Evolutionary conservation across 2,113 vertebrate species (phyloP), one percentile per base, ranked within the genome.

Genomic region (Indri indri): DNA sequence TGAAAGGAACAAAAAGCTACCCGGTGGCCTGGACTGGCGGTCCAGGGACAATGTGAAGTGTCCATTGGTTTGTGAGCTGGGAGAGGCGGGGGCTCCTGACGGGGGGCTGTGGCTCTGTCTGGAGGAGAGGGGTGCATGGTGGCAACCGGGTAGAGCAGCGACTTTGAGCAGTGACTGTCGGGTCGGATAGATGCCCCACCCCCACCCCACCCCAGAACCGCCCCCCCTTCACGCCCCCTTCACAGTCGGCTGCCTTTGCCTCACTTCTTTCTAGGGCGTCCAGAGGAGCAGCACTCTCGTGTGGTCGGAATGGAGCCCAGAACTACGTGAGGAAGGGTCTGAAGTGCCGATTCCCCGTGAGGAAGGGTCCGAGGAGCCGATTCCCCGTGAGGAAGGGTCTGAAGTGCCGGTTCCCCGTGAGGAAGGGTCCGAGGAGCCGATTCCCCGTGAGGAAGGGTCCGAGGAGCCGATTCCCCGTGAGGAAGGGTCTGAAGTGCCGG

Each of bases 121-220:
- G 97, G 93, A 97, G 96, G 97, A 98, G 95, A 97, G 97, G 97
- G 96, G 91, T n/a, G 92, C 96, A 95, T 95, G 97, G 96, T 96
- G 94, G 94, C 98, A 98, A 97, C 97, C 95, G 92, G 94, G 97
- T 98, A 98, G 97, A 97, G 97, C 97, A 97, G 34, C 5, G 96
- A 98, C 50, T 52, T 98, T 98, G 97, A 97, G 97, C 97, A 97
- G 34, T 5, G 97, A 98, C 73, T 97, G 97, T 96, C 92, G 79
- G 66, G 98, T 98, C 90, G 84, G 96, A 30, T 63, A 63, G 59
- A 25, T 30, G 59, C 59, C 22, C 59, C 59, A 25, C 98, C 97
- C 95, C 97, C 98, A 96, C 87, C 95, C 95, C 95, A 96, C 97
- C 97, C 80, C 91, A 4, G 34, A 37, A 90, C 37, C 50, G n/a